Evolutionary conservation across 2,797 vertebrate species (phyloP).

Genomic region (Dicrostonyx torquatus): DNA sequence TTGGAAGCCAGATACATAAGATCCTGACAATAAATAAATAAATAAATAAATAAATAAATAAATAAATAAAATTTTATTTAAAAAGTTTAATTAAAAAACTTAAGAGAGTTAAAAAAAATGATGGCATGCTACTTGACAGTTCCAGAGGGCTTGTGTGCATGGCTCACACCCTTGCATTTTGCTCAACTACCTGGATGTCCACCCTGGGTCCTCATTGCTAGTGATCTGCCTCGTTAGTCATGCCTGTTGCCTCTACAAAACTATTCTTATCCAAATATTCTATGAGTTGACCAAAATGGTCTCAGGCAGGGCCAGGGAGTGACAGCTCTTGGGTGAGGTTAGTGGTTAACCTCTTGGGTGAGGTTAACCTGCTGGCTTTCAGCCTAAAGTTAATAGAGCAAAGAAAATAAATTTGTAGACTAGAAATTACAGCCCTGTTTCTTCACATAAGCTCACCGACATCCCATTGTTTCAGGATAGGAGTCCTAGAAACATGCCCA

Average conservation of each 20-base stretch:
- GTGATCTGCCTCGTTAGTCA: background rate
- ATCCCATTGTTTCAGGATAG: background rate
- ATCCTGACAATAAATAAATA: background rate
- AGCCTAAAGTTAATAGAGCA: slow-evolving; percentile 62
- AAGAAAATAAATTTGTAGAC: slow-evolving; percentile 28
- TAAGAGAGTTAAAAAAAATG: background rate
- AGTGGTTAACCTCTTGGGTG: slow-evolving; percentile 11
- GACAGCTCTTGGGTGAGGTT: slow-evolving; percentile 33
- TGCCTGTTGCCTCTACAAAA: background rate
- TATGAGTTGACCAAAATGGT: slow-evolving; percentile 13
- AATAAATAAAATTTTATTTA: background rate
- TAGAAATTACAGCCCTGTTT: background rate
- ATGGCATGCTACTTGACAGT: background rate
- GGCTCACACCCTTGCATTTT: background rate
- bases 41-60: background rate
- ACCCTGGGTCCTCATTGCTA: background rate
- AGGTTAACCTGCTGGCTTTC: slow-evolving; percentile 52
- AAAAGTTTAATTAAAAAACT: background rate
- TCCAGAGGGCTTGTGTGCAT: background rate
- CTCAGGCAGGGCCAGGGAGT: background rate
- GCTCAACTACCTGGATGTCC: background rate
- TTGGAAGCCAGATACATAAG: background rate
- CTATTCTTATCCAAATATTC: slow-evolving; percentile 24
- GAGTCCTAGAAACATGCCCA: background rate
- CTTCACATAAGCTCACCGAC: background rate